Evolutionary conservation across 1,140 invertebrate species (phyloP).

Genomic region (Papilio glaucus): DNA sequence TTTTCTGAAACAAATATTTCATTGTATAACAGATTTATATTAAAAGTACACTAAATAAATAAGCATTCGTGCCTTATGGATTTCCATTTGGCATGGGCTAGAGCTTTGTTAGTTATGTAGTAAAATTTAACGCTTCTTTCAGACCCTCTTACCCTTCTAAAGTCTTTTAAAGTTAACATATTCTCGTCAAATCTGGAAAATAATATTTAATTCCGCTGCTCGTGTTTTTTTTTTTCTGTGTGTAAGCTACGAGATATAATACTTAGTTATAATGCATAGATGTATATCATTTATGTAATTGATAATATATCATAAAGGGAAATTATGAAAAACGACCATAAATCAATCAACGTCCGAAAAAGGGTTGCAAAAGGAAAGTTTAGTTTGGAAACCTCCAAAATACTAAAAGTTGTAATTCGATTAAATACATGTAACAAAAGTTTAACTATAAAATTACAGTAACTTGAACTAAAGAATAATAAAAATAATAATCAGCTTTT

Average conservation of each 20-base stretch:
- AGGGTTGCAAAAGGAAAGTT: constrained; percentile 9
- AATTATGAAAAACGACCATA: background rate
- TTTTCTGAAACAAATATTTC: background rate
- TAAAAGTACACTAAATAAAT: background rate
- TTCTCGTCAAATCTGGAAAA: no score
- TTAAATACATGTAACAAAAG: background rate
- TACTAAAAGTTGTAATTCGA: constrained; percentile 3
- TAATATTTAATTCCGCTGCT: no score
- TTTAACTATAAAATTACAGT: background rate
- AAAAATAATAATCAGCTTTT: no score
- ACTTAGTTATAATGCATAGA: background rate
- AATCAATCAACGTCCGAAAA: constrained; percentile 22
- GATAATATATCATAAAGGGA: background rate
- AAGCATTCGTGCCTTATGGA: no score
- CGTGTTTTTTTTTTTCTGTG: no score
- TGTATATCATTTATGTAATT: background rate
- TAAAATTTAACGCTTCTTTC: no score
- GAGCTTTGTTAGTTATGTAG: background rate
- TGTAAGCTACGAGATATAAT: no score
- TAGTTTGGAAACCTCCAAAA: constrained; percentile 6
- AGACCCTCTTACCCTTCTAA: no score
- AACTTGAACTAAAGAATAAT: no score
- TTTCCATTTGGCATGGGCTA: no score
- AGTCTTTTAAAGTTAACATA: no score
- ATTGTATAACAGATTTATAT: background rate